Base-by-base conservation (phyloP, 1,140 invertebrate genomes). In the Drosophila pandora region DNA sequence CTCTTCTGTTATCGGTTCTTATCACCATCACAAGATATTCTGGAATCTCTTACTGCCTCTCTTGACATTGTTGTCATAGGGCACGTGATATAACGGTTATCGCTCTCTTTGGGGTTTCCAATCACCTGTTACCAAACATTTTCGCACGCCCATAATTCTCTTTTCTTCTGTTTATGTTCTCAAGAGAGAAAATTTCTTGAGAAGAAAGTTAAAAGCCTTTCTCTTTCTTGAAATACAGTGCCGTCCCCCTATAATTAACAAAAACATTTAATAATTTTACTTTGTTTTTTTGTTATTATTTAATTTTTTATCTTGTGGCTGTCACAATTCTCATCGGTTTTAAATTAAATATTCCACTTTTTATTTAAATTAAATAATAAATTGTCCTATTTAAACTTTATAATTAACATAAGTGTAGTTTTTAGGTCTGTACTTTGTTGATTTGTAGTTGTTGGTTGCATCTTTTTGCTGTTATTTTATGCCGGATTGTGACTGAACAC, bases 301-400 rank as follows among this genome's bases (percentile, higher is more conserved):
- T 79, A 67, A 83, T 74, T 79, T 79, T 28, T 54, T 76, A 79
- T 60, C 47, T 88, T 77, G 68, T 78, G 58, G 77, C 8, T 45
- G 75, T 78, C 60, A 78, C 60, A 78, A 78, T 72, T 72, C 59
- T 59, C 63, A 52, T 76, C 65, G 60, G 55, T 47, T 69, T 87
- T 83, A 82, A 83, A 87, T 87, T 75, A 87, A 62, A 70, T 76
- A 88, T 88, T 79, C 59, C 83, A 89, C 71, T 80, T 88, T 77
- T 78, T 39, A 68, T 64, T 81, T 90, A 89, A 89, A 90, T 90
- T 88, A 90, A 90, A 88, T 90, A 88, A 90, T 87, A 76, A 90
- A 90, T 90, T 90, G 67, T 90, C 88, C 88, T 90, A 90, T 90
- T 74, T 90, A 90, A 88, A 75, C 61, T 85, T 85, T 85, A 88